phyloP scores from a whole-genome alignment of 2,888 invertebrate species.

The Ormyrus thymus region DNA sequence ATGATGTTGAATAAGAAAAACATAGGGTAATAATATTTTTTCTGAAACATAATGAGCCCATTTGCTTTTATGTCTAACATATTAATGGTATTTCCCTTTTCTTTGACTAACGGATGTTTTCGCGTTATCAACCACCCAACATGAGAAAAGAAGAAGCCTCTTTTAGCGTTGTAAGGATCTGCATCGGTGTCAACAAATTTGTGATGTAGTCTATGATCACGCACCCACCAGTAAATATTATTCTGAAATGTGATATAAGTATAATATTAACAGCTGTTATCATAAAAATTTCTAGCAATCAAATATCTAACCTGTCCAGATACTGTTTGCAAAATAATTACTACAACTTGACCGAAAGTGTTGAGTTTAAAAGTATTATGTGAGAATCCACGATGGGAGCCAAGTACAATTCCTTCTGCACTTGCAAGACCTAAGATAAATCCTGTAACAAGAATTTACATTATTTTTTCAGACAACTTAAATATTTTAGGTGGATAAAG shows the following conservation, averaged over 20 bases:
- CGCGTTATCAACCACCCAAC: slow-evolving; percentile 88
- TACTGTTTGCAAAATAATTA: slow-evolving; percentile 57
- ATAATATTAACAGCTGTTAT: neutral
- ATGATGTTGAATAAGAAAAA: slow-evolving; percentile 73
- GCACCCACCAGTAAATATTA: slow-evolving; percentile 77
- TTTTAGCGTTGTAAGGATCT: slow-evolving; percentile 86
- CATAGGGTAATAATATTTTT: slow-evolving; percentile 77
- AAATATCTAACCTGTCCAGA: slow-evolving; percentile 59
- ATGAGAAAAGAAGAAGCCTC: slow-evolving; percentile 92
- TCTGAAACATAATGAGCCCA: too few relatives aligned
- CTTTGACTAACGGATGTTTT: slow-evolving; percentile 86
- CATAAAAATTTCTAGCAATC: neutral
- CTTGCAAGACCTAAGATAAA: neutral
- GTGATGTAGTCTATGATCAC: slow-evolving; percentile 89
- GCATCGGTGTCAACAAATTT: slow-evolving; percentile 85
- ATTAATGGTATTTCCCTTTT: slow-evolving; percentile 70
- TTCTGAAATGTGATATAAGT: neutral
- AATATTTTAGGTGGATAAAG: neutral
- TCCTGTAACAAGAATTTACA: neutral
- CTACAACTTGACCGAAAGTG: slow-evolving; percentile 30
- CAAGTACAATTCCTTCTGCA: slow-evolving; percentile 35
- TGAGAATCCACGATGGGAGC: slow-evolving; percentile 58
- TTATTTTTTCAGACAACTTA: neutral
- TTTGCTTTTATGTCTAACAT: slow-evolving; percentile 58
- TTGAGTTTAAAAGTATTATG: slow-evolving; percentile 59